These are phyloP conservation scores for Drosophila robusta DNA, from an alignment of 2,888 invertebrate genomes.

Conservation along the genomic window DNA sequence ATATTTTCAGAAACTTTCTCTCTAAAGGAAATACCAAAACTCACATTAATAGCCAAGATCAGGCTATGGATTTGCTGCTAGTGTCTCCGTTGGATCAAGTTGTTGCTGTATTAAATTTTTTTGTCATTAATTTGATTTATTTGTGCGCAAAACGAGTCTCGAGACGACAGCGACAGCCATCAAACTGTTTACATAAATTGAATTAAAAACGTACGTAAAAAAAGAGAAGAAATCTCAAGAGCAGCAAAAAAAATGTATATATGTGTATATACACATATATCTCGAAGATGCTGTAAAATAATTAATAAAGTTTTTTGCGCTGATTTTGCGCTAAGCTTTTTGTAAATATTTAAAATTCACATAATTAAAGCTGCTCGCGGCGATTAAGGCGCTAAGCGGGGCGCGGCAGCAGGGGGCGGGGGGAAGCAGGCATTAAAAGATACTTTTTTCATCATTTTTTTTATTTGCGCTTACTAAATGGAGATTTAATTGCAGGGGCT, in stretches of 20 bases:
- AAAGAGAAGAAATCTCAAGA: slow-evolving; percentile 43
- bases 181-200: slow-evolving; percentile 80
- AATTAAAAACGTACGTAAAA: slow-evolving; percentile 61
- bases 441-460: slow-evolving; percentile 51
- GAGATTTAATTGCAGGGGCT: slow-evolving; percentile 82
- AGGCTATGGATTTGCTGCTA: not conserved
- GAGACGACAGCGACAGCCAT: slow-evolving; percentile 60
- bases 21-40: slow-evolving; percentile 6
- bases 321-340: slow-evolving; percentile 76
- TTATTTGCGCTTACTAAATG: slow-evolving; percentile 67
- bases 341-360: slow-evolving; percentile 81
- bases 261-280: slow-evolving; percentile 15
- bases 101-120: slow-evolving; percentile 16
- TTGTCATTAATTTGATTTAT: slow-evolving; percentile 80
- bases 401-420: not conserved
- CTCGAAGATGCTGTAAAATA: slow-evolving; percentile 75
- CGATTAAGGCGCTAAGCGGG: slow-evolving; percentile 63
- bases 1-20: slow-evolving; percentile 19
- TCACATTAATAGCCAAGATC: not conserved
- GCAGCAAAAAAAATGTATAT: slow-evolving; percentile 20
- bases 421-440: slow-evolving; percentile 62
- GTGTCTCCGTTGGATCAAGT: not conserved
- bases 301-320: slow-evolving; percentile 80
- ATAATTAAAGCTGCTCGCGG: slow-evolving; percentile 73
- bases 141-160: slow-evolving; percentile 61